Evolutionary conservation across 2,888 invertebrate species (phyloP), one percentile per base, ranked within the genome.

Genomic region (Ceramica pisi): DNA sequence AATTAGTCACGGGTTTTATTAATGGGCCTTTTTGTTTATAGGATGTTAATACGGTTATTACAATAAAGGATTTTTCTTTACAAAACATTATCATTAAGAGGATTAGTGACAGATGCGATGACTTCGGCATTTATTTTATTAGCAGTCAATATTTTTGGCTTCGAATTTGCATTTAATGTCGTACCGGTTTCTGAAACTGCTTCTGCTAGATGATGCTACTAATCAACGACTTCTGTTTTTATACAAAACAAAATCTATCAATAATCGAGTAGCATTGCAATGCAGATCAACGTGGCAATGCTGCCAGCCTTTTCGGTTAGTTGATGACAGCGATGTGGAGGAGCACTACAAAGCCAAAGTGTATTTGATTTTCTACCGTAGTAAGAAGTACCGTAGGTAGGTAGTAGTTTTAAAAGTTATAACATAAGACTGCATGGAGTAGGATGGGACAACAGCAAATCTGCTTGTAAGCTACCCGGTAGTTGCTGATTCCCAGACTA

Each of bases 1-100:
- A 87, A 92, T 92, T 92, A 91, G 87, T 89, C 87, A 83, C 86
- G 87, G 72, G 62, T 75, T 86, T 89, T 90, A 88, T 88, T 86
- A 82, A 89, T 87, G 86, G 51, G 64, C 35, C 31, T 81, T 85
- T 86, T 86, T 82, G 80, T 81, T 82, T 79, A 81, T 80, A 80
- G 50, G 69, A 46, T 69, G 72, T 84, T 80, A 77, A 83, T 75
- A 70, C 26, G 41, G 57, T 62, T 76, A 63, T 60, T 71, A 31
- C 53, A 64, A 63, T 75, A 67, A 68, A 67, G 59, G 38, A 67
- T 56, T 21, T 65, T 64, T 35, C 53, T 68, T 73, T 63, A 50
- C 48, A 62, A 71, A 74, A 74, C 26, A 50, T 31, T 71, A 69
- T 62, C 41, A 80, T 76, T 70, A 64, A 35, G 55, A 53, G 59